A percentile compares a stretch with the other conserved stretches of the same genome.
Conservation (phyloP, 2,797 vertebrate genomes). For the Acanthurus lineatus region DNA sequence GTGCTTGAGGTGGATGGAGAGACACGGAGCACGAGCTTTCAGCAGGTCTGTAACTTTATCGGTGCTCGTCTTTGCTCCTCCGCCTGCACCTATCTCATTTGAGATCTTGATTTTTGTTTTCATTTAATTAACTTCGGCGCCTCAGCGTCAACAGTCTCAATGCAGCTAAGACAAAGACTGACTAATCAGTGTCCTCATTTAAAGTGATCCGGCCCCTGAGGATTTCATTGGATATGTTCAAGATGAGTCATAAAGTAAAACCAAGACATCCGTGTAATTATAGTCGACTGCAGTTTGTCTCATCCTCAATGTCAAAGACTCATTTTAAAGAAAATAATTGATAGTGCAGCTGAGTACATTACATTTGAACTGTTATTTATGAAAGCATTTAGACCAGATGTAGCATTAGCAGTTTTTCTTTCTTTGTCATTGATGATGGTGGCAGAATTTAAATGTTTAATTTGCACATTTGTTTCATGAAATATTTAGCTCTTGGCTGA, state of each 20-base stretch:
- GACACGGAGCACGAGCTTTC: neutral
- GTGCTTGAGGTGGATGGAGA: constrained; percentile 24
- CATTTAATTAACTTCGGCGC: constrained; percentile 32
- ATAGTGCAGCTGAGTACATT: neutral
- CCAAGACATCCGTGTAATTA: neutral
- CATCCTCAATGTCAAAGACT: constrained; percentile 8
- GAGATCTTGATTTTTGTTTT: constrained; percentile 38
- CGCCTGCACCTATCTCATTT: constrained; percentile 6
- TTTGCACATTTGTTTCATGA: neutral
- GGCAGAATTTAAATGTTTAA: neutral
- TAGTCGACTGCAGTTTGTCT: constrained; percentile 4
- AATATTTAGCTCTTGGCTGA: neutral
- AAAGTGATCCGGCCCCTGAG: constrained; percentile 24
- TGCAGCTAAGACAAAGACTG: constrained; percentile 25
- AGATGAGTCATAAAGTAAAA: constrained; percentile 38
- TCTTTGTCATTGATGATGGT: neutral
- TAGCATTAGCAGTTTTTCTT: constrained; percentile 13
- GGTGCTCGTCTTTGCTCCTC: neutral
- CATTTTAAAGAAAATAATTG: constrained; percentile 33
- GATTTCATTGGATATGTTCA: constrained; percentile 48
- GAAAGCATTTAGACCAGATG: constrained; percentile 3
- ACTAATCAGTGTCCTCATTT: constrained; percentile 51
- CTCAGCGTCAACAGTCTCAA: constrained; percentile 32
- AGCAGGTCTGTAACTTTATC: constrained; percentile 10
- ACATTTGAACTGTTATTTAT: neutral